Base-by-base conservation (phyloP, 1,140 invertebrate genomes). In the Bactericera cockerelli region DNA sequence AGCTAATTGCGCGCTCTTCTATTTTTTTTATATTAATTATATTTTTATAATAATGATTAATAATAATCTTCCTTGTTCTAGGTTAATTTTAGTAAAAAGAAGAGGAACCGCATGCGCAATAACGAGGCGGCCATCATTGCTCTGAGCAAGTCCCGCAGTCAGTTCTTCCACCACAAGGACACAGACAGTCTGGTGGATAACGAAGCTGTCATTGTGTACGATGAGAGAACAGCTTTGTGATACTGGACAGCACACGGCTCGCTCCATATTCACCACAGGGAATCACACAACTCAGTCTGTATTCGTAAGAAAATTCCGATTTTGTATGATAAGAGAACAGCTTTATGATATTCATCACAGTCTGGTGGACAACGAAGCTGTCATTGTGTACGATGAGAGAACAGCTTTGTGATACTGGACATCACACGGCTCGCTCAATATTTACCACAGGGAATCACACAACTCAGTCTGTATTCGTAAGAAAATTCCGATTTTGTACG, bases 101-200 rank as follows among this genome's bases (percentile, higher is more conserved):
- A 81, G 64, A 81, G 81, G 73, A 82, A 81, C 69, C 77, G 82
- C 26, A 84, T 84, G 81, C 72, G 81, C 56, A 83, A 80, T 67
- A 82, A 84, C 67, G 82, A 83, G 72, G 82, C 82, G 10, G 82
- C 82, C 33, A 81, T 84, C 58, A 85, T 85, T 62, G 83, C 83
- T 11, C 71, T 84, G 26, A 84, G 82, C 69, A 83, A 83, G 71
- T 82, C 81, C 1, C 73, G 78, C 64, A 81, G 79, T 67, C 80
- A 82, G 70, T 81, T 79, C 70, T 49, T 49, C 19, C 71, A 82
- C 36, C 71, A 75, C 57, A 75, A 67, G 61, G 77, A 77, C 61
- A 79, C 75, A 25, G 77, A 77, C 65, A 75, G 74, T 14, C 66
- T 79, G 42, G 77, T 79, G 6, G 76, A 82, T 65, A 81, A 82